Conservation (phyloP, 2,888 invertebrate genomes). For the Melikaiella ostensackeni region DNA sequence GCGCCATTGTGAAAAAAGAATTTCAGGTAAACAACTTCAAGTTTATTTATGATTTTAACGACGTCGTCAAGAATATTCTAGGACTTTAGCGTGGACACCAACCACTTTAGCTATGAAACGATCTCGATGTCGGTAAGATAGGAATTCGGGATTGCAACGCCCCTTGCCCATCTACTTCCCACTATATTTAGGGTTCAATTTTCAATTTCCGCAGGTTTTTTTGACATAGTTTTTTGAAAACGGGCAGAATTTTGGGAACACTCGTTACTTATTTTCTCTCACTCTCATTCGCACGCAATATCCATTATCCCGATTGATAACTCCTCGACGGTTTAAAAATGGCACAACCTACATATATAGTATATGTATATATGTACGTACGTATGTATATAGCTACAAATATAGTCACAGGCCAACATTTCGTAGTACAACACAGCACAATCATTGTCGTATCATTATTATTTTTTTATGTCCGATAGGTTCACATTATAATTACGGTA, state of each 20-base stretch:
- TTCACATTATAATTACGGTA: slow-evolving; percentile 69
- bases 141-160: too few relatives aligned
- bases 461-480: slow-evolving; percentile 63
- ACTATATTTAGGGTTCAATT: too few relatives aligned
- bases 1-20: too few relatives aligned
- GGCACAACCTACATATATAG: slow-evolving; percentile 71
- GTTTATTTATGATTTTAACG: too few relatives aligned
- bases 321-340: slow-evolving; percentile 59
- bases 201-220: too few relatives aligned
- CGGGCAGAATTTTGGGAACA: neutral
- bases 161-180: too few relatives aligned
- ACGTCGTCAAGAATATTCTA: too few relatives aligned
- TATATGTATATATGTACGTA: slow-evolving; percentile 66
- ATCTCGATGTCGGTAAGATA: too few relatives aligned
- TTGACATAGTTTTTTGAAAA: neutral
- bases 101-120: too few relatives aligned
- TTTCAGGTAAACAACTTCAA: too few relatives aligned
- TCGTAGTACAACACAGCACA: slow-evolving; percentile 77
- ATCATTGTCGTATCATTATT: slow-evolving; percentile 76
- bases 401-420: slow-evolving; percentile 77
- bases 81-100: too few relatives aligned
- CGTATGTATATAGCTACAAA: slow-evolving; percentile 71
- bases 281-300: slow-evolving; percentile 15
- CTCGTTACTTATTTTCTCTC: slow-evolving; percentile 16
- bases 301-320: slow-evolving; percentile 42